A percentile compares a stretch with the other conserved stretches of the same genome.
phyloP scores from a whole-genome alignment of 1,140 invertebrate genomes.

The Sycobia sp. region DNA sequence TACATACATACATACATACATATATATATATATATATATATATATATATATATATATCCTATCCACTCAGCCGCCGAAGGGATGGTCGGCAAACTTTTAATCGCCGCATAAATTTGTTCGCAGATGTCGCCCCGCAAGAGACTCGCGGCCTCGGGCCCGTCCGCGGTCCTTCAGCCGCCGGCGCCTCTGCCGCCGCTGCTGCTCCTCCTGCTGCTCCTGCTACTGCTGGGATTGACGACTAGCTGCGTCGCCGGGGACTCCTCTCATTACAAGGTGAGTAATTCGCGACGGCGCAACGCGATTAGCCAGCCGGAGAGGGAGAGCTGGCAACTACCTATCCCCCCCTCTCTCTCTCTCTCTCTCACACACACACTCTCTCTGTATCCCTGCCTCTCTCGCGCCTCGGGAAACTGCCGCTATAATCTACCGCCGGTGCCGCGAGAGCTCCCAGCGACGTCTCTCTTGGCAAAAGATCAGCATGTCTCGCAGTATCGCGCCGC shows the following conservation, averaged over 20 bases:
- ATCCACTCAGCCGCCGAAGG: too few species aligned
- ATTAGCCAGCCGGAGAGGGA: conserved; percentile 8
- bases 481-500: too few species aligned
- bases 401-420: conserved; percentile 19
- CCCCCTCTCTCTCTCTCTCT: too few species aligned
- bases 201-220: conserved; percentile 1
- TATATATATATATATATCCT: too few species aligned
- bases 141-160: not conserved
- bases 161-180: conserved; percentile 1
- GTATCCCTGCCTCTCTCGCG: too few species aligned
- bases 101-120: conserved; percentile 18
- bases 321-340: too few species aligned
- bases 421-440: not conserved
- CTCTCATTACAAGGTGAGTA: conserved; percentile 31
- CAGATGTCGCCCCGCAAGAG: conserved; percentile 19
- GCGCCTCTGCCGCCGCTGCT: not conserved
- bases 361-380: too few species aligned
- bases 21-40: too few species aligned
- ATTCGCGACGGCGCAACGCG: not conserved
- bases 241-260: conserved; percentile 23
- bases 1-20: too few species aligned
- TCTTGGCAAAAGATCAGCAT: too few species aligned
- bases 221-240: too few species aligned
- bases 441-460: not conserved
- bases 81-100: conserved; percentile 7